A percentile compares a stretch with the other conserved stretches of the same genome.
These are phyloP conservation scores for Orycteropus afer DNA, from an alignment of 2,113 vertebrate genomes.

Conservation along the genomic window DNA sequence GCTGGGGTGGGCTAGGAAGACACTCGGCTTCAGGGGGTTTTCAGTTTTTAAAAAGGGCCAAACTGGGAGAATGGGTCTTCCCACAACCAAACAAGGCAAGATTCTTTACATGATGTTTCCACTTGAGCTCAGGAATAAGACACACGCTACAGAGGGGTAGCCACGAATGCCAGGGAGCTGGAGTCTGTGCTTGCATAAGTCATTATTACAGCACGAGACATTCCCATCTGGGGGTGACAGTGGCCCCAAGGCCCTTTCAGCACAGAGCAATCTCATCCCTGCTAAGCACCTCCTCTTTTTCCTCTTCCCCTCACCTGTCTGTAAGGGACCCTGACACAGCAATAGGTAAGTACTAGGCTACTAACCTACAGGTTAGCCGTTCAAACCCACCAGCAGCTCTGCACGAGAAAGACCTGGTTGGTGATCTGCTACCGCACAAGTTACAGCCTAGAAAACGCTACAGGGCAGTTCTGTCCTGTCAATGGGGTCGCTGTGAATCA, in stretches of 20 bases:
- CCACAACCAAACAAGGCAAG: background rate
- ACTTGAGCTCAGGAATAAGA: background rate
- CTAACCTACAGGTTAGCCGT: background rate
- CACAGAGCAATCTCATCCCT: background rate
- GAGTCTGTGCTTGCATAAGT: background rate
- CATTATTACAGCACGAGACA: background rate
- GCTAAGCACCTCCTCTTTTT: background rate
- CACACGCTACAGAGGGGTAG: conserved; percentile 32
- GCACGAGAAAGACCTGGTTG: background rate
- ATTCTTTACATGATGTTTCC: background rate
- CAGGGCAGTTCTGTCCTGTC: background rate
- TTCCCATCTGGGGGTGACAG: background rate
- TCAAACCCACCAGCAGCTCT: background rate
- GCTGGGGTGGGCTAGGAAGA: background rate
- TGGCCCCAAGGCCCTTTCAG: background rate
- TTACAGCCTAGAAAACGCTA: background rate
- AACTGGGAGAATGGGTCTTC: background rate
- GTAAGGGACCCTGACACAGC: background rate
- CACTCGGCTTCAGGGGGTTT: background rate
- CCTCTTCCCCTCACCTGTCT: background rate
- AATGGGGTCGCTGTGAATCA: background rate
- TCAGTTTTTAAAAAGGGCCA: background rate
- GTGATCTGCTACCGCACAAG: background rate
- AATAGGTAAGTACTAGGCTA: background rate
- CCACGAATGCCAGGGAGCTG: background rate